Conservation (phyloP, 1,140 invertebrate species). For the Musca domestica region DNA sequence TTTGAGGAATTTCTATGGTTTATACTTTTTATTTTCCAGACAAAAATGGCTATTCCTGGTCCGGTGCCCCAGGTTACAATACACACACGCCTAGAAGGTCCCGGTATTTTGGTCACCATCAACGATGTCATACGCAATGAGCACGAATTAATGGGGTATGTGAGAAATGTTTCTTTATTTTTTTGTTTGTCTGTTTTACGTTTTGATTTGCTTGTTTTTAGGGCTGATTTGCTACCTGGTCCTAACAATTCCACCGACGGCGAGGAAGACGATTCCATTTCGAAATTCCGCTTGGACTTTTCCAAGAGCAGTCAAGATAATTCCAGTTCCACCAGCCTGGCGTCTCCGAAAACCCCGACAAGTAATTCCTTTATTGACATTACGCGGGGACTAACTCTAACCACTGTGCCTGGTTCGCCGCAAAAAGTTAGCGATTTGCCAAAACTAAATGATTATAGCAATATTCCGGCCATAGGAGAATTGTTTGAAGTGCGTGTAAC, state of each 20-base stretch:
- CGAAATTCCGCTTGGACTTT: conserved; percentile 4
- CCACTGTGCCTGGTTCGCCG: conserved; percentile 35
- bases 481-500: conserved; percentile 47
- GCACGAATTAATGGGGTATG: conserved; percentile 44
- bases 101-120: conserved; percentile 36
- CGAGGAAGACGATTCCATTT: conserved; percentile 1
- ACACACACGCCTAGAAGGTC: conserved; percentile 35
- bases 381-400: conserved; percentile 23
- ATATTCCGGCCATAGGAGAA: conserved; percentile 40
- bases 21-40: conserved; percentile 29
- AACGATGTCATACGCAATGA: conserved; percentile 47
- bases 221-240: conserved; percentile 15
- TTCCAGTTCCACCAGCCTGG: not conserved
- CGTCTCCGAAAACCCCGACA: conserved; percentile 26
- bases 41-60: conserved; percentile 37
- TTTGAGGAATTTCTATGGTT: too few species aligned
- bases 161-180: not conserved
- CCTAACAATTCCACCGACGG: conserved; percentile 4
- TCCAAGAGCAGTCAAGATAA: conserved; percentile 1
- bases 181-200: not conserved
- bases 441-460: conserved; percentile 39
- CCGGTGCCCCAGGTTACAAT: conserved; percentile 40
- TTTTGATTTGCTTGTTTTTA: too few species aligned
- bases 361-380: conserved; percentile 26
- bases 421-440: conserved; percentile 29